Percentiles rank a stretch among this genome's conserved stretches.
phyloP scores from a whole-genome alignment of 2,888 invertebrate genomes.

The Drosophila buzzatii region DNA sequence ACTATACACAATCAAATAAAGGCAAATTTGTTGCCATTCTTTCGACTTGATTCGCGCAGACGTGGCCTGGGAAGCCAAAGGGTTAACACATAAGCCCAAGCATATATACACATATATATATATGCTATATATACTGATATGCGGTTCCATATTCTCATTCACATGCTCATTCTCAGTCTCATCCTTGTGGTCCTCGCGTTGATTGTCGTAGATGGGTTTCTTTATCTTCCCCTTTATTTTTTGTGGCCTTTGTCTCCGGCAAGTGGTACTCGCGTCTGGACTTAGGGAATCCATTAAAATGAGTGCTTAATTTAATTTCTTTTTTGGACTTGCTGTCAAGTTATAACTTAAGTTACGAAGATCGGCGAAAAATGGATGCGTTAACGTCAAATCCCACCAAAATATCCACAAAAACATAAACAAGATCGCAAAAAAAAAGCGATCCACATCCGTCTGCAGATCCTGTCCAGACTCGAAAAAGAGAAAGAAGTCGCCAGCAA shows the following conservation, averaged over 20 bases:
- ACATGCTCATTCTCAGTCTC: conserved; percentile 14
- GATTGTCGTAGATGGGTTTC: conserved; percentile 6
- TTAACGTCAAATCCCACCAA: conserved; percentile 56
- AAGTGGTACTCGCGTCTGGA: conserved; percentile 19
- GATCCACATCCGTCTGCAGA: conserved; percentile 24
- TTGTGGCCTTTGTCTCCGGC: conserved; percentile 5
- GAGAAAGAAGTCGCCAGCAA: conserved; percentile 23
- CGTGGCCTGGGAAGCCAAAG: conserved; percentile 18
- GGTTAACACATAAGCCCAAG: neutral
- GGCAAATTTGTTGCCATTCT: conserved; percentile 70
- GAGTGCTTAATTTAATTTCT: conserved; percentile 73
- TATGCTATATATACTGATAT: neutral
- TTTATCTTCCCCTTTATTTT: conserved; percentile 1
- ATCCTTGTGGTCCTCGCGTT: conserved; percentile 8
- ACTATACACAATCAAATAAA: conserved; percentile 65
- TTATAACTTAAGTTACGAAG: conserved; percentile 64
- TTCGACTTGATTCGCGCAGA: conserved; percentile 43
- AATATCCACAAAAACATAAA: conserved; percentile 9
- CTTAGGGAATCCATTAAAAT: conserved; percentile 75
- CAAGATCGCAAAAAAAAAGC: conserved; percentile 23
- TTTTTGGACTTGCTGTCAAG: conserved; percentile 59
- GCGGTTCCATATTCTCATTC: neutral
- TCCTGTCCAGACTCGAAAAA: conserved; percentile 44
- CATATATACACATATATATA: neutral
- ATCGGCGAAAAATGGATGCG: conserved; percentile 61